phyloP scores from a whole-genome alignment of 2,888 invertebrate genomes.

The Tetheella fluctuosa region DNA sequence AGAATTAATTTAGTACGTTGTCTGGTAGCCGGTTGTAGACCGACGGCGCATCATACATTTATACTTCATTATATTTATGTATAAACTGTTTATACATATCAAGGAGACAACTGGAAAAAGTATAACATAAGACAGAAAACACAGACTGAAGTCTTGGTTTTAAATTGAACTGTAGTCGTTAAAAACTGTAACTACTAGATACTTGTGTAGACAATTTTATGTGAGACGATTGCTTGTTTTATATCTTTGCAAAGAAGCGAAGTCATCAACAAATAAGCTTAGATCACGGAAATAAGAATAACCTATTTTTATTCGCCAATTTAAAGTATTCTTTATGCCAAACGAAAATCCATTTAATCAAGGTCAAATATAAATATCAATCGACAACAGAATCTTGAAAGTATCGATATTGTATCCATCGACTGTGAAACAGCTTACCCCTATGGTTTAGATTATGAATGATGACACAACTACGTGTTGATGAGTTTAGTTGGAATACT shows the following conservation, averaged over 20 bases:
- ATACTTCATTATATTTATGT: too few relatives aligned
- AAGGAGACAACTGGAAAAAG: too few relatives aligned
- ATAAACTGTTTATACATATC: too few relatives aligned
- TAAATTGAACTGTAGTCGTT: slow-evolving; percentile 5
- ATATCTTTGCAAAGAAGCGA: not conserved
- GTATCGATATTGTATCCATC: not conserved
- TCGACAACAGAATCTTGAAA: not conserved
- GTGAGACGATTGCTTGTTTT: not conserved
- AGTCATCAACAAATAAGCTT: too few relatives aligned
- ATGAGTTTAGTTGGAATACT: slow-evolving; percentile 37
- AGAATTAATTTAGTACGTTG: too few relatives aligned
- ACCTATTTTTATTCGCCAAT: too few relatives aligned
- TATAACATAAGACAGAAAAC: not conserved
- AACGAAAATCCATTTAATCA: not conserved
- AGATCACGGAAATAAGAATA: too few relatives aligned
- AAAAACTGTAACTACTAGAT: slow-evolving; percentile 9
- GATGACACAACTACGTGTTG: slow-evolving; percentile 33
- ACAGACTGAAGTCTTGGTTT: not conserved
- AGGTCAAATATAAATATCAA: too few relatives aligned
- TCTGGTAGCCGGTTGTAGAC: too few relatives aligned
- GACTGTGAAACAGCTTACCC: not conserved
- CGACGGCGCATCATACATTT: too few relatives aligned
- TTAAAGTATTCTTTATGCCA: too few relatives aligned
- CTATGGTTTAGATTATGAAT: not conserved
- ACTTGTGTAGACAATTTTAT: not conserved